Percentiles rank a stretch among this genome's conserved stretches.
phyloP scores from a whole-genome alignment of 2,888 invertebrate genomes.

The Tiliacea citrago region DNA sequence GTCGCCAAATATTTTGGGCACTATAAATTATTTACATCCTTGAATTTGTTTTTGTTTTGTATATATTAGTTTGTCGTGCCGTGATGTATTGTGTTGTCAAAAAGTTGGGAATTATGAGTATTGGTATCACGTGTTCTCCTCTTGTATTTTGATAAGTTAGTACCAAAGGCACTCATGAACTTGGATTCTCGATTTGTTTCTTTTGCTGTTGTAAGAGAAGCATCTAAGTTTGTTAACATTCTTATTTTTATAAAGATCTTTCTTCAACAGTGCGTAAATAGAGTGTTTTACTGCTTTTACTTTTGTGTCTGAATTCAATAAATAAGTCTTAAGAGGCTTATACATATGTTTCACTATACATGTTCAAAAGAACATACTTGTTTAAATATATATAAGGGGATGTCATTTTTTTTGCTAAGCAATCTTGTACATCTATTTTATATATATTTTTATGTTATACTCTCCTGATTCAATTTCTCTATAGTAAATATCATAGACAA shows the following conservation, averaged over 20 bases:
- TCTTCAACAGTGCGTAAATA: not conserved
- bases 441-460: not conserved
- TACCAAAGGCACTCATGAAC: not conserved
- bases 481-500: constrained; percentile 40
- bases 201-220: not conserved
- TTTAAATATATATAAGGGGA: not conserved
- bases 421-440: not conserved
- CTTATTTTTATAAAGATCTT: not conserved
- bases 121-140: constrained; percentile 8
- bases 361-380: no score
- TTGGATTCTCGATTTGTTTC: not conserved
- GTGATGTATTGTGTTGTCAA: constrained; percentile 33
- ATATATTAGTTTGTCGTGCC: constrained; percentile 9
- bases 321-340: not conserved
- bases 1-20: constrained; percentile 56
- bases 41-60: constrained; percentile 45
- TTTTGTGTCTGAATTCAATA: not conserved
- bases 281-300: no score
- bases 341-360: not conserved
- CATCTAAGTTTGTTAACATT: not conserved
- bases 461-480: constrained; percentile 47
- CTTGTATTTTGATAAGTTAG: constrained; percentile 2
- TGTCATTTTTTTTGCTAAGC: not conserved
- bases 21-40: constrained; percentile 48
- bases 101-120: constrained; percentile 46